Base-by-base conservation (phyloP, 2,797 vertebrate species). In the Ctenopoma kingsleyae region DNA sequence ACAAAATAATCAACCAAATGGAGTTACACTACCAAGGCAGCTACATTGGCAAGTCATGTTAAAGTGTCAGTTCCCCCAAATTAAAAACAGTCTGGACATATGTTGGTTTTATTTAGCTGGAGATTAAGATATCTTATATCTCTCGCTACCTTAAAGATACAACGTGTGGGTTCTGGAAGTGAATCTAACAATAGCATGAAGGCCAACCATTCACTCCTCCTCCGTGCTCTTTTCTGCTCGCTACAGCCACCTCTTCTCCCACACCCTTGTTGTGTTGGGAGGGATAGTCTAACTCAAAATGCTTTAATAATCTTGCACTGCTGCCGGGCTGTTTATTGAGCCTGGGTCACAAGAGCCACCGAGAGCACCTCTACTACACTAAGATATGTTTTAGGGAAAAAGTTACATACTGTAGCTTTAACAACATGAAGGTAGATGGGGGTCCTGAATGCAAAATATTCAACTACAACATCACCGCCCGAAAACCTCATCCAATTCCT, bases 1-100 rank as follows among this genome's bases (percentile, higher is more conserved):
- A 58, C 63, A 68, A 65, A 50, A 67, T 57, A 30, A 54, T 40
- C 12, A 3, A 32, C 23, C 49, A 38, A 13, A 48, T 50, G 32
- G 10, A 23, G 19, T 25, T 15, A 10, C 4, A 35, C 11, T 16
- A 55, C 19, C 9, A 47, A 46, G 9, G 44, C 44, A 46, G 44
- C 4, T 47, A 44, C 8, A 47, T 19, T 47, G 44, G n/a, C 8
- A 46, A 20, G 9, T 47, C n/a, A 47, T 0, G 19, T 12, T 47
- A 47, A 19, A 20, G 19, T 8, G 44, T 47, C 19, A 5, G 19
- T 47, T 47, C 44, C 20, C 44, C 44, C 19, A 20, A n/a, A 46
- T 8, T 16, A 43, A 43, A 17, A 6, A 43, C 5, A 6, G 17
- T n/a, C 17, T 43, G 7, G 40, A 38, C 36, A 41, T 41, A 10